Percentiles rank a stretch among this genome's conserved stretches.
Conservation (phyloP, 2,888 invertebrate species). For the Watsonalla cultraria region DNA sequence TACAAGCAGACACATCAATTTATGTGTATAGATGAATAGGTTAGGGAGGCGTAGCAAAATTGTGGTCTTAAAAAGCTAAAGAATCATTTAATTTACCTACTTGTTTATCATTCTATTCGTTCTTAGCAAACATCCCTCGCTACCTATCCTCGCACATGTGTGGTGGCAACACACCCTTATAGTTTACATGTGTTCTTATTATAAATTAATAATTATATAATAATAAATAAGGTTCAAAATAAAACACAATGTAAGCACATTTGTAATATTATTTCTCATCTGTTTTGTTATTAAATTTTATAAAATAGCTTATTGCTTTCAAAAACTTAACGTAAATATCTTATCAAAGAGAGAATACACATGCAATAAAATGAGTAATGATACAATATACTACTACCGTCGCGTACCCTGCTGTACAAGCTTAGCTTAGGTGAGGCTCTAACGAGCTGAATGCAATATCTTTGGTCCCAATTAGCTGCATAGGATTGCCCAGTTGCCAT, state of each 20-base stretch:
- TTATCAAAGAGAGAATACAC: conserved; percentile 6
- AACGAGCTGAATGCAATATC: background rate
- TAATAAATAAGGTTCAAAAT: conserved; percentile 21
- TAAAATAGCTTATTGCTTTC: conserved; percentile 54
- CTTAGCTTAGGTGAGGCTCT: background rate
- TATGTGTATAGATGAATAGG: too few species aligned
- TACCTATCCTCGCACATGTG: too few species aligned
- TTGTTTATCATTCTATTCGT: too few species aligned
- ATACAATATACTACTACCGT: conserved; percentile 1
- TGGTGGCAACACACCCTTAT: too few species aligned
- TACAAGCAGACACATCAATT: too few species aligned
- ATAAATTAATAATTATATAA: too few species aligned
- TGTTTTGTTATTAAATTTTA: conserved; percentile 33
- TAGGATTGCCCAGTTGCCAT: background rate
- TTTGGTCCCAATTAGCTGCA: conserved; percentile 1
- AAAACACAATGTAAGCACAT: conserved; percentile 59
- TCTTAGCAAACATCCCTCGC: too few species aligned
- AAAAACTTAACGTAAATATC: conserved; percentile 32
- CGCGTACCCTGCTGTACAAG: conserved; percentile 1
- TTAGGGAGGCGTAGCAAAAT: too few species aligned
- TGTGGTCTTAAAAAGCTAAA: too few species aligned
- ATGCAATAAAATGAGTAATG: conserved; percentile 14
- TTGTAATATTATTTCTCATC: conserved; percentile 42
- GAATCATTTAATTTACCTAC: too few species aligned
- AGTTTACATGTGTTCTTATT: too few species aligned